Base-by-base conservation (phyloP, 2,888 invertebrate genomes). In the Philopedon plagiatum region DNA sequence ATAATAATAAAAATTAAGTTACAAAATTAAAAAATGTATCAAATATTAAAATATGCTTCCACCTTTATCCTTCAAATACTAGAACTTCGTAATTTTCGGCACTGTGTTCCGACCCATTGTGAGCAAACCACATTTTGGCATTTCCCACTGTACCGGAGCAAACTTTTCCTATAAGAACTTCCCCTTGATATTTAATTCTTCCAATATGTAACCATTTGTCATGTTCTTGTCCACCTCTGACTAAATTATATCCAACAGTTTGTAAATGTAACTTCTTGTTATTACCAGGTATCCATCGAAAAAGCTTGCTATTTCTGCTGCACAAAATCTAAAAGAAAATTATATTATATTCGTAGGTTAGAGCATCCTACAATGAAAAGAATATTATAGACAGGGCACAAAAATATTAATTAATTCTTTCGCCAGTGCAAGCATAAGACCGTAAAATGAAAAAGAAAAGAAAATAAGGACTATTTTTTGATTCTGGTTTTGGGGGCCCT, bases 151-250 rank as follows among this genome's bases (percentile, higher is more conserved):
- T 32, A n/a, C 46, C 46, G 0, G 46, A 44, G n/a, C 71, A 68
- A 11, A 78, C 73, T 73, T 75, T 78, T 9, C 76, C 76, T 7
- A 76, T 56, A 7, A 75, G 39, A 41, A 78, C 13, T 56, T 76
- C 68, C 1, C 73, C 73, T 37, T 78, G 76, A 56, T 69, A 75
- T 57, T 72, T 56, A 37, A 78, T 29, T 23, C 77, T 71, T 18
- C 76, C 78, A 29, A 78, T 78, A 66, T 74, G 64, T 8, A 75
- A 61, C 49, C 66, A 65, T 44, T 68, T 64, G 8, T 63, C 72
- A 49, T 56, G 37, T 56, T 76, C 75, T 4, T 67, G 56, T n/a
- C 77, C 77, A n/a, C 77, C 76, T 49, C 68, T 60, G 7, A 78
- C 76, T 19, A 78, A 58, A 51, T 76, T 72, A 51, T 75, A 63